phyloP scores from a whole-genome alignment of 2,888 invertebrate genomes.

The Phanerotoma sp. region DNA sequence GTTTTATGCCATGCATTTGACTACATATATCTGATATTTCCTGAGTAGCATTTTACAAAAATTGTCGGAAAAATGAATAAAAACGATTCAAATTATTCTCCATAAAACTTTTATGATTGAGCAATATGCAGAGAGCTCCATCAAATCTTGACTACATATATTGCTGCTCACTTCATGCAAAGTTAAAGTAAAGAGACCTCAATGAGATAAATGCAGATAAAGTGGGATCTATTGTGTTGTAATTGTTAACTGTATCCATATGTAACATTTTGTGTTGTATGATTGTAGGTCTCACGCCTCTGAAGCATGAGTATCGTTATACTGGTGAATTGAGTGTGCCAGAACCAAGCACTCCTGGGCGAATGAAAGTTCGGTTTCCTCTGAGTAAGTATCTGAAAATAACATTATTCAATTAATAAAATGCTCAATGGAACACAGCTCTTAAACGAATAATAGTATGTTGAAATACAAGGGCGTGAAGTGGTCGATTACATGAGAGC shows the following conservation, averaged over 20 bases:
- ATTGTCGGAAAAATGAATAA: background rate
- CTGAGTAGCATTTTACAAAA: too few relatives aligned
- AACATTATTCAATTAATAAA: background rate
- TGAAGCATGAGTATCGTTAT: constrained; percentile 79
- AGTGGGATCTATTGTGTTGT: constrained; percentile 44
- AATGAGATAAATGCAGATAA: constrained; percentile 47
- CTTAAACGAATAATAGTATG: too few relatives aligned
- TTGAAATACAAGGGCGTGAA: too few relatives aligned
- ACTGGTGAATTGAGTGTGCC: constrained; percentile 70
- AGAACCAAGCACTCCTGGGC: constrained; percentile 66
- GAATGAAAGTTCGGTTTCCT: constrained; percentile 77
- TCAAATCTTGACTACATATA: constrained; percentile 28
- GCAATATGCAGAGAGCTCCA: constrained; percentile 1
- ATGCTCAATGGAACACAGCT: too few relatives aligned
- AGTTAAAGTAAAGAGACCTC: constrained; percentile 1
- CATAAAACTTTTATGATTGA: background rate
- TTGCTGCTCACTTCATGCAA: constrained; percentile 39
- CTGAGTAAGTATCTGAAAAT: constrained; percentile 66
- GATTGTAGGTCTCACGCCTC: constrained; percentile 66
- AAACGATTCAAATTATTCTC: background rate
- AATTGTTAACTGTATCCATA: background rate
- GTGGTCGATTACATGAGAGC: too few relatives aligned
- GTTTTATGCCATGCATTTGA: too few relatives aligned
- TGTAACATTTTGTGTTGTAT: constrained; percentile 22
- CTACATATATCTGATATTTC: too few relatives aligned